Evolutionary conservation across 1,140 invertebrate species (phyloP), one percentile per base, ranked within the genome.

Genomic region (Maconellicoccus hirsutus): DNA sequence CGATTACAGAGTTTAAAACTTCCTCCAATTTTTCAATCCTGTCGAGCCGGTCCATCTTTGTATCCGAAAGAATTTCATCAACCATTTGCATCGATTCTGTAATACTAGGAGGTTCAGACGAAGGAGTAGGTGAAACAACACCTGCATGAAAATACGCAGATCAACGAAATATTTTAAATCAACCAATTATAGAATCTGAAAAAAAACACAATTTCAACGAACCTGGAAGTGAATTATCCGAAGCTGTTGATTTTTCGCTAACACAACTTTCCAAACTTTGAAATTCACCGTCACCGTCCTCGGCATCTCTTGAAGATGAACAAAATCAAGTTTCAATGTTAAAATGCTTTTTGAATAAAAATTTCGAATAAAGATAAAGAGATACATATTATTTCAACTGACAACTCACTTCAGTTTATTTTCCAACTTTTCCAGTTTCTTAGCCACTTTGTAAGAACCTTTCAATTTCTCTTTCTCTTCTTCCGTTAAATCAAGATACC

Each of bases 381-480:
- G 25, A 69, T 25, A 69, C 6, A 22, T 69, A 23, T 16, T 7
- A 26, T 23, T 4, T 22, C 26, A 22, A 59, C 12, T 16, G 7
- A 19, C 1, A 10, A 16, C 70, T 74, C 78, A 83, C 78, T 79
- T 85, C 73, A 88, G 88, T 75, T 89, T 87, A 25, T 83, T 89
- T 80, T 93, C 90, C 70, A 96, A 80, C 79, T 94, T 93, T 77
- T 96, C 93, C 61, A 96, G 79, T 79, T 96, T 96, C 75, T 90
- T 91, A 0, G 93, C 93, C 66, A 96, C 93, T 81, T 96, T 96
- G 73, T 93, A 87, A 73, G 90, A 94, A 12, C 91, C 90, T 80
- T 93, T 93, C 0, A 96, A 80, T 79, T 93, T 94, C 76, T 94
- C 91, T 76, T 94, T 92, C 75, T 95, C 92, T 73, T 94, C 92